Conservation (phyloP, 2,797 vertebrate species). For the Tachyglossus aculeatus region DNA sequence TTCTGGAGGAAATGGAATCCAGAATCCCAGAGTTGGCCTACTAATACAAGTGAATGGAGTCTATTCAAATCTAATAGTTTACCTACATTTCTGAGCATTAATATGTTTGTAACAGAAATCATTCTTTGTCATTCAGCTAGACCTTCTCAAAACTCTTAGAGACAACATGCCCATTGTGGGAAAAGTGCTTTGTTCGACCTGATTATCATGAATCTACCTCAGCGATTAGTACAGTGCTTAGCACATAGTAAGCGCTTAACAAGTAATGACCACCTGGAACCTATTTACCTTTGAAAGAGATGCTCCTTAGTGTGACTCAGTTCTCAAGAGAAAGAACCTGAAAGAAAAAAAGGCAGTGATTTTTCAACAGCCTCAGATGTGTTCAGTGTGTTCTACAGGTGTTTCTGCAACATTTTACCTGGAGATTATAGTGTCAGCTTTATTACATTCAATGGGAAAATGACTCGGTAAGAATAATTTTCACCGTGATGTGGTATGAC, state of each 20-base stretch:
- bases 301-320: accelerated
- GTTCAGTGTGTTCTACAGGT: constrained; percentile 28
- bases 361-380: constrained; percentile 2
- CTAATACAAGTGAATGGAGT: no score
- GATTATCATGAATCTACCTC: no score
- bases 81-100: no score
- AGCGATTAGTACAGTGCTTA: no score
- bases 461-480: neutral
- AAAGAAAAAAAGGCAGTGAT: neutral
- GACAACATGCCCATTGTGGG: no score
- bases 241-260: no score
- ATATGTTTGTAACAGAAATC: no score
- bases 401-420: constrained; percentile 19
- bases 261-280: neutral
- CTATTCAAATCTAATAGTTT: no score
- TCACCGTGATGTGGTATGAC: constrained; percentile 9
- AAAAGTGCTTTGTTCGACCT: no score
- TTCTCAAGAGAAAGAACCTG: neutral
- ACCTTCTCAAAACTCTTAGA: no score
- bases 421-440: constrained; percentile 17
- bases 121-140: no score
- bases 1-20: neutral
- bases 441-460: constrained; percentile 16
- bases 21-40: no score
- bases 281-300: neutral